These are phyloP conservation scores for Pteropus rufus DNA, from an alignment of 2,797 vertebrate genomes.

Conservation along the genomic window DNA sequence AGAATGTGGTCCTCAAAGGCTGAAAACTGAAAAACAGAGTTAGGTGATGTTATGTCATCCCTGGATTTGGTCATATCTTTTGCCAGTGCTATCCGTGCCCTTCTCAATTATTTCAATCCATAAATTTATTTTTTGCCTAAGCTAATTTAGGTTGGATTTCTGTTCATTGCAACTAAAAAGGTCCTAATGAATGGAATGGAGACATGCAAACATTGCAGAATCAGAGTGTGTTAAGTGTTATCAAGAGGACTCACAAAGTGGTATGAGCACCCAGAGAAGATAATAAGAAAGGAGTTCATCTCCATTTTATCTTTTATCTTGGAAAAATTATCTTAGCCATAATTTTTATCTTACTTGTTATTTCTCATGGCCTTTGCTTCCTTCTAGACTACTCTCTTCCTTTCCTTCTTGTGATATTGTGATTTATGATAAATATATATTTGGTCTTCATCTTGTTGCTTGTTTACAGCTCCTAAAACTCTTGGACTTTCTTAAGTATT, in stretches of 20 bases:
- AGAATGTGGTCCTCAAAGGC: background rate
- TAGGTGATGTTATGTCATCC: background rate
- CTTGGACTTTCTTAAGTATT: background rate
- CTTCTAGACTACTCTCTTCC: background rate
- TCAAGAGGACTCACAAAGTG: background rate
- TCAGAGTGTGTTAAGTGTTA: background rate
- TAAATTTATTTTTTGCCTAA: conserved; percentile 1
- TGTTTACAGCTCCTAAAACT: background rate
- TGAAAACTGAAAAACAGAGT: background rate
- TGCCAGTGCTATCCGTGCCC: background rate
- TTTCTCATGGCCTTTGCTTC: background rate
- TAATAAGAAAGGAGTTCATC: background rate
- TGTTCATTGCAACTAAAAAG: background rate
- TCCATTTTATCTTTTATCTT: background rate
- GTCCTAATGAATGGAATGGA: background rate
- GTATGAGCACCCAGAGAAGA: background rate
- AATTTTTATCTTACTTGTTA: background rate
- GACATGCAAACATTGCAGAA: background rate
- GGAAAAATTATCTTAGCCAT: background rate
- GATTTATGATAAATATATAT: background rate
- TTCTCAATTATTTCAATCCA: background rate
- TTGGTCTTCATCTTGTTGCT: background rate
- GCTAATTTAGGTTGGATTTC: conserved; percentile 21
- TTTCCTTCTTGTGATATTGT: background rate
- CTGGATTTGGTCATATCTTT: background rate